These are phyloP conservation scores for Notechis scutatus DNA, from an alignment of 2,113 vertebrate genomes.

Conservation along the genomic window DNA sequence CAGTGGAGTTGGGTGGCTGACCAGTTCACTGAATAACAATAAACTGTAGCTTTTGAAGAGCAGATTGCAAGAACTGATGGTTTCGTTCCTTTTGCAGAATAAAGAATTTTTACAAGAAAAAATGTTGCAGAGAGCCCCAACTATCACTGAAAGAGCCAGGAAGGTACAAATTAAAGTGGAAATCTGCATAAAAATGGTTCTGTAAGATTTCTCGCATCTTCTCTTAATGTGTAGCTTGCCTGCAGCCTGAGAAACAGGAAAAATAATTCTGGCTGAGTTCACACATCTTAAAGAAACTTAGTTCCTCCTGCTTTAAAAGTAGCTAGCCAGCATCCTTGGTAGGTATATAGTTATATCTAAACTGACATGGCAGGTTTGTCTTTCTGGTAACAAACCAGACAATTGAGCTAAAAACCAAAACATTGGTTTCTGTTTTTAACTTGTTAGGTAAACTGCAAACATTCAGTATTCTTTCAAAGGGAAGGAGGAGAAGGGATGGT, in stretches of 20 bases:
- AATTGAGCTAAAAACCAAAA: not conserved
- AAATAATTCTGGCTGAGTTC: not conserved
- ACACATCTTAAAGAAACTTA: not conserved
- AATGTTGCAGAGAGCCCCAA: conserved; percentile 89
- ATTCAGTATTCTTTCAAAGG: not conserved
- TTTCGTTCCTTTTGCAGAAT: conserved; percentile 71
- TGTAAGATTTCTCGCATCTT: not conserved
- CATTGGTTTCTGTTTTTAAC: not conserved
- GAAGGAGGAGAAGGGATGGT: no score
- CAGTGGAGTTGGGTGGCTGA: not conserved
- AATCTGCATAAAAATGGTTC: no score
- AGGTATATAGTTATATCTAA: not conserved
- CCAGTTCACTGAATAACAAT: not conserved
- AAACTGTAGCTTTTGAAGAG: conserved; percentile 19
- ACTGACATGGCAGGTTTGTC: not conserved
- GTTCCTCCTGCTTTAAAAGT: not conserved
- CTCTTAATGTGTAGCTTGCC: not conserved
- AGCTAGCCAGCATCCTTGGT: not conserved
- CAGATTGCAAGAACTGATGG: not conserved
- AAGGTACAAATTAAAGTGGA: conserved; percentile 72
- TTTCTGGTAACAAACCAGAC: not conserved
- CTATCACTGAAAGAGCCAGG: conserved; percentile 92
- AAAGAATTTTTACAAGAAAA: conserved; percentile 94
- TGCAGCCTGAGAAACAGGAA: not conserved
- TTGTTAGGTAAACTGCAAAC: not conserved